Base-by-base conservation (phyloP, 2,888 invertebrate species). In the Archaeoteleia sp. region DNA sequence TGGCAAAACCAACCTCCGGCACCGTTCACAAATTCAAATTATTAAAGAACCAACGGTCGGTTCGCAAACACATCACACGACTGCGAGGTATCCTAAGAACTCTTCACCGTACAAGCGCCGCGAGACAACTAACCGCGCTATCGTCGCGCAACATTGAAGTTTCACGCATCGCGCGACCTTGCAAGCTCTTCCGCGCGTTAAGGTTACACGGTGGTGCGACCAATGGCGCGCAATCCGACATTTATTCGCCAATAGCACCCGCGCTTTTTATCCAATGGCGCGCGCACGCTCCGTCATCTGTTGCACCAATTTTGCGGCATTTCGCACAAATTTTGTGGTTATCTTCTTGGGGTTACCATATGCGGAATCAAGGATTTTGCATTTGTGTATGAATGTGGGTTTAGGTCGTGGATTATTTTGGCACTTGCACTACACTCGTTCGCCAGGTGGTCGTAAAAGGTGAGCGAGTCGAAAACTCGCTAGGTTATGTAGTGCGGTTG, bases 401-500 rank as follows among this genome's bases (percentile, higher is more conserved):
- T n/a, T n/a, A n/a, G n/a, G n/a, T n/a, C n/a, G n/a, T n/a, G n/a
- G n/a, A 20, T 20, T 20, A 20, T 20, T 20, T 55, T 46, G 68
- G 49, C 67, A 70, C 71, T n/a, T 54, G 49, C 73, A 74, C 72
- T 68, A 54, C 71, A 74, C 73, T 60, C 61, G 48, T 57, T 42
- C 53, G 25, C 40, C 20, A 46, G 45, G 45, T 42, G 12, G 20
- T 27, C 43, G 65, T 61, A 60, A 55, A 68, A 54, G n/a, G n/a
- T 58, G 46, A 45, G n/a, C n/a, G 42, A 13, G 67, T 30, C 62
- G 54, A 62, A 49, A 57, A 51, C 27, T 53, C 46, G 12, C 42
- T 55, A 39, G 30, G 20, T 65, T 67, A 63, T 74, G 75, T 76
- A 74, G 65, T 67, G 68, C 74, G 76, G 70, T 74, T 77, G 77